Base-by-base conservation (phyloP, 2,888 invertebrate species). In the Drosophila birchii region DNA sequence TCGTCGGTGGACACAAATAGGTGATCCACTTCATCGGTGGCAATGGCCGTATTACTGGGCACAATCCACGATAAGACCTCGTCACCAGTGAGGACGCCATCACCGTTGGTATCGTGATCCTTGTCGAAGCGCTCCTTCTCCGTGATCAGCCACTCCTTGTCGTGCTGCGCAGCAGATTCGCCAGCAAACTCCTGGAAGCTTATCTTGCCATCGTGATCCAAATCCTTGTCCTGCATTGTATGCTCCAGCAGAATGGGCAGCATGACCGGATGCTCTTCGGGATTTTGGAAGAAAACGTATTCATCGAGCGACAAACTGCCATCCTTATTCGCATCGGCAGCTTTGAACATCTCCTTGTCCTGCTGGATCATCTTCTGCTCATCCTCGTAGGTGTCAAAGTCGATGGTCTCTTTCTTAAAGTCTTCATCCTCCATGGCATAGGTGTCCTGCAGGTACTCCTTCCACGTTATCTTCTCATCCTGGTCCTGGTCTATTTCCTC, bases 181-280 rank as follows among this genome's bases (percentile, higher is more conserved):
- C 91, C 91, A 5, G 92, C 86, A 78, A 87, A 92, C 78, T 92
- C 93, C 57, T 96, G 94, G 91, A 98, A 97, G 93, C 95, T 96
- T 61, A 99, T 95, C 71, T 93, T 93, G 0, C 97, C 97, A 93
- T 99, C 98, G 18, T 94, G 93, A 93, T 99, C 95, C 38, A 85
- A 92, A 93, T 99, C 99, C 92, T 97, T 97, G 77, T 98, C 97
- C 3, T 95, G 93, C 85, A 99, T 93, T 0, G 97, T 96, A 93
- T 98, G 97, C 85, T 96, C 94, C 76, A 97, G 91, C 49, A 98
- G 94, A 78, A 95, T 93, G 18, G 95, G 95, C 78, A 96, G 93
- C 99, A 99, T 99, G 89, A 95, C 94, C 36, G 95, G 95, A 92
- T 97, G 96, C 92, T 99, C 98, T 93, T 98, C 98, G 0, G 99